Evolutionary conservation across 2,888 invertebrate genomes (phyloP), one percentile per base, ranked within the genome.

Genomic region (Tanytarsus gracilentus): DNA sequence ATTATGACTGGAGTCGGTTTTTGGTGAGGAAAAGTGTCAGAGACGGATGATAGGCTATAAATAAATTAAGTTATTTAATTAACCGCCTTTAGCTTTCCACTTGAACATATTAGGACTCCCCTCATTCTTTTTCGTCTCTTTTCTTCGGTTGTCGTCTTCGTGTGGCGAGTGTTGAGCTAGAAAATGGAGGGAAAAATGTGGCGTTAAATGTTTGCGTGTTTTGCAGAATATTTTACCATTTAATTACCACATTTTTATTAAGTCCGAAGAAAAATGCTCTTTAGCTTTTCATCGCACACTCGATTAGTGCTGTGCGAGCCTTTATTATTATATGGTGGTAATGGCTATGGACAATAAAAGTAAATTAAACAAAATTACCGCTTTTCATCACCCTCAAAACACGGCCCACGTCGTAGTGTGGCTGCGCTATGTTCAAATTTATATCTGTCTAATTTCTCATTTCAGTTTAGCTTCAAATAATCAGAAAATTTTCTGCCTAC

Each of bases 11-110:
- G 8, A 16, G 29, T 58, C 16, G n/a, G 36, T 29, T 16, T 58
- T 26, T 44, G 23, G 9, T 7, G 16, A 25, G 40, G 44, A 44
- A 44, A 16, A n/a, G 36, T 55, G 53, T 55, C 53, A 55, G 53
- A 40, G 58, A 58, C 39, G n/a, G 30, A 58, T 58, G 58, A 48
- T 16, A 2, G 21, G 3, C 44, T 40, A 48, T 58, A 58, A 58
- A 58, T 58, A 58, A 56, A 58, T 58, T 58, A 48, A 58, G 40
- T 56, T 36, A 56, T 56, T 58, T 48, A 58, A 58, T 58, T 58
- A 58, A 58, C 58, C 29, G 30, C 16, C 11, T n/a, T n/a, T 9
- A 9, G 33, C 33, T n/a, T 11, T 33, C 33, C 9, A 11, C n/a
- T 33, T 33, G 9, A 33, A 11, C 33, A 33, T 33, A 33, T 5